Base-by-base conservation (phyloP, 2,113 vertebrate genomes). In the Sclerurus mexicanus region DNA sequence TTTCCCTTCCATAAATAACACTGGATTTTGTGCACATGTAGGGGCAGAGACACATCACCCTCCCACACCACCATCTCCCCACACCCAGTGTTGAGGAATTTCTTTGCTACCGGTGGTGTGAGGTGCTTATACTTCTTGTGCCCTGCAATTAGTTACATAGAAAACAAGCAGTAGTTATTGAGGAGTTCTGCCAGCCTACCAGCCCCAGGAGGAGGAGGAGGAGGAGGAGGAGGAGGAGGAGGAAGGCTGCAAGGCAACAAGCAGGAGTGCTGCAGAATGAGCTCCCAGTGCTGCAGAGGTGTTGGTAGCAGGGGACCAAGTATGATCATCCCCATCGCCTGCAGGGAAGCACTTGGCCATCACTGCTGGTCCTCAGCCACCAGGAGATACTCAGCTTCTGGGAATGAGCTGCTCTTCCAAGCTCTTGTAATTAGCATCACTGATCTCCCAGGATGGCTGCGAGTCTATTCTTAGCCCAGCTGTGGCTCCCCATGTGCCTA, bases 311-410 rank as follows among this genome's bases (percentile, higher is more conserved):
- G 85, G 82, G 59, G 30, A 64, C 59, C 16, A 16, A 90, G 47
- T 16, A 1, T 0, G 1, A 30, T 35, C 4, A 46, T 30, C 42
- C 27, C 44, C 10, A 5, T 16, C 11, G 3, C 35, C 7, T 55
- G 52, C 50, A 60, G 62, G 64, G 15, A 35, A 79, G 23, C 5
- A 3, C 2, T 0, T 17, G 11, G 35, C 25, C 9, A 10, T 31
- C 6, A 19, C 67, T 37, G 15, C 90, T 30, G 35, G 21, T 78
- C 66, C 75, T 67, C 14, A 4, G 49, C 72, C 25, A 10, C 17
- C 27, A 6, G 63, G 46, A 69, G 59, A n/a, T 17, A 6, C 3
- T 6, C 0, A 0, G 40, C 44, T 62, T 24, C 55, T 62, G 60
- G 62, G 44, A 55, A 66, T 0, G 28, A 87, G 86, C 73, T 69